Conservation (phyloP, 1,140 invertebrate genomes). For the Diorhabda carinulata region DNA sequence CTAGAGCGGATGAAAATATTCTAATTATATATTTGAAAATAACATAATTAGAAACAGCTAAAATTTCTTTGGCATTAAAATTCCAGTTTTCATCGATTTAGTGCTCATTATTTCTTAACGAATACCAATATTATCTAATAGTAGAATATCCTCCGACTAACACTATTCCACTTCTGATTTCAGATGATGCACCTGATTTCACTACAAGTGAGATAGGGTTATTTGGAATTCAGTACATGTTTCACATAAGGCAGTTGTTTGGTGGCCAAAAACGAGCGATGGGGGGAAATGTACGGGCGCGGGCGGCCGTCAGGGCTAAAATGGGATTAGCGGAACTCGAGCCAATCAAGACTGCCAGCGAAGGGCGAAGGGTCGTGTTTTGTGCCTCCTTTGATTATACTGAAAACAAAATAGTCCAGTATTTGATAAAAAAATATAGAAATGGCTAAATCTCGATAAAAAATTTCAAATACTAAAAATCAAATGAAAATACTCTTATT, state of each 20-base stretch:
- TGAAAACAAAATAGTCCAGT: conserved; percentile 12
- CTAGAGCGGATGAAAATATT: no score
- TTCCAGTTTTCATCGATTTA: no score
- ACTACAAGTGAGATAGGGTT: neutral
- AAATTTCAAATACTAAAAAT: no score
- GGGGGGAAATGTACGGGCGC: conserved; percentile 20
- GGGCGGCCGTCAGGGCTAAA: conserved; percentile 44
- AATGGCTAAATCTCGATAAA: no score
- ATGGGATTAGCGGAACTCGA: conserved; percentile 45
- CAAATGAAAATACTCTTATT: no score
- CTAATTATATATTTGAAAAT: no score
- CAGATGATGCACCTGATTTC: neutral
- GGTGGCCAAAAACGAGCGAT: neutral
- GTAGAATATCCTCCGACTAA: neutral
- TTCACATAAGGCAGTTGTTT: conserved; percentile 2
- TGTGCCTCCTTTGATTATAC: conserved; percentile 23
- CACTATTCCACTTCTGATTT: neutral
- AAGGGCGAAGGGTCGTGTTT: conserved; percentile 14
- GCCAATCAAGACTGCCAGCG: conserved; percentile 43
- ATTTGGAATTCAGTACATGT: neutral
- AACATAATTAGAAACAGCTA: no score
- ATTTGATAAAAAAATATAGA: no score
- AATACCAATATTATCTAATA: no score
- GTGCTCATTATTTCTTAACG: no score
- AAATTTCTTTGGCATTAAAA: no score